Evolutionary conservation across 2,797 vertebrate species (phyloP).

Genomic region (Pangasius krempfi): DNA sequence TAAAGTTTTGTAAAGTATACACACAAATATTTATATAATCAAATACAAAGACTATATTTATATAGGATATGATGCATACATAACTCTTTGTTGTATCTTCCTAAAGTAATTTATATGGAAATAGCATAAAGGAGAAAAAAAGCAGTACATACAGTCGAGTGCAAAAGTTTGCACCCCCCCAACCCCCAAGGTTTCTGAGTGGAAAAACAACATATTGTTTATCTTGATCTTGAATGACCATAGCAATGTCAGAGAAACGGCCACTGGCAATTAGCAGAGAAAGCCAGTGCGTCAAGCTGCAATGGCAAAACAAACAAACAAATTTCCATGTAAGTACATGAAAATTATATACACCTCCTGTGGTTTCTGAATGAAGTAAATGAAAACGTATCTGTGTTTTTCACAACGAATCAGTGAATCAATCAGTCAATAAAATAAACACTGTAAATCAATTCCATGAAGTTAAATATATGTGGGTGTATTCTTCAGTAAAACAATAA

Average conservation of each 20-base stretch:
- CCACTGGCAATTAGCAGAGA: neutral
- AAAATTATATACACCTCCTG: neutral
- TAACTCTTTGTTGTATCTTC: neutral
- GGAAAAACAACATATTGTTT: neutral
- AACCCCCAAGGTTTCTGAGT: no score
- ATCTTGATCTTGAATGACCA: neutral
- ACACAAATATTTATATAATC: constrained; percentile 27
- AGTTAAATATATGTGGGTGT: neutral
- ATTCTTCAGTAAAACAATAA: neutral
- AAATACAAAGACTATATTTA: neutral
- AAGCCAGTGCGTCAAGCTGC: neutral
- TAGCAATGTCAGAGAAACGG: neutral
- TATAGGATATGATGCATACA: neutral
- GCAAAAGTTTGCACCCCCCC: neutral
- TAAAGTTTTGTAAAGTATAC: neutral
- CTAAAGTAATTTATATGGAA: neutral
- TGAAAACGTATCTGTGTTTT: neutral
- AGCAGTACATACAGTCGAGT: neutral
- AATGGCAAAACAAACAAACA: neutral
- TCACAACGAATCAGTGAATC: neutral
- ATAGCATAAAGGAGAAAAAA: neutral
- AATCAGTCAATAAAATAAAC: neutral
- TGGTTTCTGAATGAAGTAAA: neutral
- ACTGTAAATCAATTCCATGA: neutral
- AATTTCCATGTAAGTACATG: neutral